Evolutionary conservation across 2,113 vertebrate genomes (phyloP).

Genomic region (Embiotoca jacksoni): DNA sequence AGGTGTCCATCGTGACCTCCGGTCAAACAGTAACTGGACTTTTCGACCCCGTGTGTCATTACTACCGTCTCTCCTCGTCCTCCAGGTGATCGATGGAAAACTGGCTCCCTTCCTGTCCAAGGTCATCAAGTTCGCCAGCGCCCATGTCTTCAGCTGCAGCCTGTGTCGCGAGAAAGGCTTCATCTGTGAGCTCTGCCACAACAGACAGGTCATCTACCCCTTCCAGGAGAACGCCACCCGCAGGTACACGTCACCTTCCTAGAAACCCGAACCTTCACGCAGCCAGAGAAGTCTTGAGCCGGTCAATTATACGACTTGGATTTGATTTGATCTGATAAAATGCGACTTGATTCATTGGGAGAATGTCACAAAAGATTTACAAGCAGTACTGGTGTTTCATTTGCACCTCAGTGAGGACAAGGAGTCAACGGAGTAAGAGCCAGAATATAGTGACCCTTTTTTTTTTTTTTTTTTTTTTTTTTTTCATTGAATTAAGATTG

Average conservation of each 20-base stretch:
- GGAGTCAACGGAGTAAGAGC: too few relatives aligned
- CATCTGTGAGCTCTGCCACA: constrained; percentile 98
- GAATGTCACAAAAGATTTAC: neutral
- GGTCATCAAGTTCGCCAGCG: constrained; percentile 97
- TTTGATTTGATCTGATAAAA: neutral
- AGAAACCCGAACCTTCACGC: neutral
- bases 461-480: too few relatives aligned
- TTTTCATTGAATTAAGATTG: too few relatives aligned
- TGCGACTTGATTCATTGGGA: neutral
- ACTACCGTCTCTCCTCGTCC: neutral
- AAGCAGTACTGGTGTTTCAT: too few relatives aligned
- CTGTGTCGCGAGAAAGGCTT: constrained; percentile 98
- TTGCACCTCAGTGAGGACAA: too few relatives aligned
- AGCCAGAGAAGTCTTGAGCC: neutral
- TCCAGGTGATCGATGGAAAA: constrained; percentile 97
- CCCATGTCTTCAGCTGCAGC: constrained; percentile 97
- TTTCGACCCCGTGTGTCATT: too few relatives aligned
- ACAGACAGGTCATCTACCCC: constrained; percentile 95
- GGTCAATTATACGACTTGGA: neutral
- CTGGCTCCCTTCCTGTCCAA: constrained; percentile 96
- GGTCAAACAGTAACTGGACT: too few relatives aligned
- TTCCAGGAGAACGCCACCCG: constrained; percentile 96
- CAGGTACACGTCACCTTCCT: constrained; percentile 84
- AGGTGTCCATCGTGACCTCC: too few relatives aligned
- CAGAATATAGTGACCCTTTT: too few relatives aligned